Conservation (phyloP, 2,797 vertebrate species). For the Tachyglossus aculeatus region DNA sequence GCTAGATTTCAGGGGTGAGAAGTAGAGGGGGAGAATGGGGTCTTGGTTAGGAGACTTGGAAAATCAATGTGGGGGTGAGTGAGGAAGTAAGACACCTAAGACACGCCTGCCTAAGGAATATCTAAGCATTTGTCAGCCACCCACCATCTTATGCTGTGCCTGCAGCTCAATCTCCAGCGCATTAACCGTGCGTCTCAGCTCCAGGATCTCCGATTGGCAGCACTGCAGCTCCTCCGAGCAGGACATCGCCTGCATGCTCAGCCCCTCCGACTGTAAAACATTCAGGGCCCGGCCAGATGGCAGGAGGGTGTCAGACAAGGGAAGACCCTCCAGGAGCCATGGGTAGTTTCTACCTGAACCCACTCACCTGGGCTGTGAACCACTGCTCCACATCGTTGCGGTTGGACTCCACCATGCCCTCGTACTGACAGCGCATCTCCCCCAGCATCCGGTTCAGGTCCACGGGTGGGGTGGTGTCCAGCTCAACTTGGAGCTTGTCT, state of each 20-base stretch:
- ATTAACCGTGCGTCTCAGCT: constrained; percentile 52
- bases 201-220: constrained; percentile 57
- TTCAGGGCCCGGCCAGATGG: background rate
- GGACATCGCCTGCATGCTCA: constrained; percentile 64
- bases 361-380: constrained; percentile 60
- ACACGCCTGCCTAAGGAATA: too few relatives aligned
- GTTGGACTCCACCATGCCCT: constrained; percentile 64
- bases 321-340: background rate
- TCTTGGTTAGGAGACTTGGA: too few relatives aligned
- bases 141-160: constrained; percentile 68
- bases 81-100: too few relatives aligned
- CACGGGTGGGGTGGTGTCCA: constrained; percentile 57
- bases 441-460: constrained; percentile 64
- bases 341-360: accelerated
- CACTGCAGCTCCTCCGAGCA: constrained; percentile 58
- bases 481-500: constrained; percentile 61
- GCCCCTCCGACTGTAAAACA: constrained; percentile 55
- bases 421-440: constrained; percentile 68
- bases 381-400: constrained; percentile 63
- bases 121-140: background rate
- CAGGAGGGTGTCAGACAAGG: background rate
- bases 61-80: too few relatives aligned
- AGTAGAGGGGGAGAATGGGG: too few relatives aligned
- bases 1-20: too few relatives aligned
- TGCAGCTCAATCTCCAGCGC: constrained; percentile 64